Conservation (phyloP, 1,140 invertebrate species). For the Antheraea pernyi region DNA sequence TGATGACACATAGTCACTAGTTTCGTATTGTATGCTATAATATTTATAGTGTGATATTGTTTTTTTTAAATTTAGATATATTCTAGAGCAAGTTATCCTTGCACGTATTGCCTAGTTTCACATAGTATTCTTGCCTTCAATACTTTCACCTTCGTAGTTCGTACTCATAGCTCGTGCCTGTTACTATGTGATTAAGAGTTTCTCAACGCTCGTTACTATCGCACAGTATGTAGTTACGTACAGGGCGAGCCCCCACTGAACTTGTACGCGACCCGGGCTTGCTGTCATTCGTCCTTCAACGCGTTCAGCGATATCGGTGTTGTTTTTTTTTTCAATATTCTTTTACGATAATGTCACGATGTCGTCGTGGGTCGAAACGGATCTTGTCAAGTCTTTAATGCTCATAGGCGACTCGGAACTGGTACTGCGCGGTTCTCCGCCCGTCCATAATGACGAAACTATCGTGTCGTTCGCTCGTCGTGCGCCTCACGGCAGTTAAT, state of each 20-base stretch:
- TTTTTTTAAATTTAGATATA: neutral
- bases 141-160: conserved; percentile 35
- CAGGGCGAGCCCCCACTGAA: conserved; percentile 52
- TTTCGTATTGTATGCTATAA: too few species aligned
- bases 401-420: conserved; percentile 41
- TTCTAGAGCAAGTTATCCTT: neutral
- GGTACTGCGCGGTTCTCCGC: conserved; percentile 48
- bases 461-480: conserved; percentile 10
- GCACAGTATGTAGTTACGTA: conserved; percentile 18
- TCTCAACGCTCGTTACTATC: neutral
- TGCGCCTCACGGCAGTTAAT: neutral
- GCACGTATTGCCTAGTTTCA: neutral
- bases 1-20: too few species aligned
- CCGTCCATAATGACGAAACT: conserved; percentile 37
- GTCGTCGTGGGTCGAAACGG: conserved; percentile 8
- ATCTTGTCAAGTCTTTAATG: conserved; percentile 25
- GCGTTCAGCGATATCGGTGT: neutral
- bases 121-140: neutral
- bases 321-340: neutral
- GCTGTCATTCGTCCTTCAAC: conserved; percentile 33
- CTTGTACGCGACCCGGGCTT: conserved; percentile 39
- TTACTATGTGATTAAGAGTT: conserved; percentile 20
- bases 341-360: conserved; percentile 5
- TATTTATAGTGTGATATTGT: neutral
- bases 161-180: conserved; percentile 11